Percentiles rank a stretch among this genome's conserved stretches.
Evolutionary conservation across 2,888 invertebrate species (phyloP).

Genomic region (Plemyria rubiginata): DNA sequence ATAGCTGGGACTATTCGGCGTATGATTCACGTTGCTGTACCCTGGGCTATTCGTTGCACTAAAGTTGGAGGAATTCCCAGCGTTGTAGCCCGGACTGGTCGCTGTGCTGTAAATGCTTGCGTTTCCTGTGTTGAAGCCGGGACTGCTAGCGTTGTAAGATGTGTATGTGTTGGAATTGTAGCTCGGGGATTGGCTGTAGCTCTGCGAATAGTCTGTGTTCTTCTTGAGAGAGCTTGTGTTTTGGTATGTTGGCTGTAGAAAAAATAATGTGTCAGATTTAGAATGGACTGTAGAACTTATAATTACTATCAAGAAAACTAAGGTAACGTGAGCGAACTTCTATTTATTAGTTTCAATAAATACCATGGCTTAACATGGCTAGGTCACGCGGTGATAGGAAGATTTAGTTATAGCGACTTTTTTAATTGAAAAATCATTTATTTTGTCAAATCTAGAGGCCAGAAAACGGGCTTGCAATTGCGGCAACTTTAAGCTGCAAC

Average conservation of each 20-base stretch:
- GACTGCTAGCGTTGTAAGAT: constrained; percentile 29
- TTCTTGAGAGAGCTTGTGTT: constrained; percentile 80
- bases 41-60: constrained; percentile 36
- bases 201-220: constrained; percentile 57
- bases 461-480: too few relatives aligned
- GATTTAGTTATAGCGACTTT: too few relatives aligned
- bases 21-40: constrained; percentile 24
- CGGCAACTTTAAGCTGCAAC: too few relatives aligned
- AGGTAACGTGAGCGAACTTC: too few relatives aligned
- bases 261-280: constrained; percentile 38
- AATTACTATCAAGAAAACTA: too few relatives aligned
- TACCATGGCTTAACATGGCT: too few relatives aligned
- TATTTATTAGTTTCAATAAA: too few relatives aligned
- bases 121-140: constrained; percentile 15
- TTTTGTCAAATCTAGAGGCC: too few relatives aligned
- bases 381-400: too few relatives aligned
- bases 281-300: too few relatives aligned
- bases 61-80: constrained; percentile 17
- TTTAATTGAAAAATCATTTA: too few relatives aligned
- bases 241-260: constrained; percentile 88
- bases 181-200: constrained; percentile 57
- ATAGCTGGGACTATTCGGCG: constrained; percentile 8
- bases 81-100: constrained; percentile 26
- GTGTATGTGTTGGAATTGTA: constrained; percentile 45
- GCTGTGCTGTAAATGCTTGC: constrained; percentile 33